Evolutionary conservation across 2,797 vertebrate genomes (phyloP).

Genomic region (Sarcophilus harrisii): DNA sequence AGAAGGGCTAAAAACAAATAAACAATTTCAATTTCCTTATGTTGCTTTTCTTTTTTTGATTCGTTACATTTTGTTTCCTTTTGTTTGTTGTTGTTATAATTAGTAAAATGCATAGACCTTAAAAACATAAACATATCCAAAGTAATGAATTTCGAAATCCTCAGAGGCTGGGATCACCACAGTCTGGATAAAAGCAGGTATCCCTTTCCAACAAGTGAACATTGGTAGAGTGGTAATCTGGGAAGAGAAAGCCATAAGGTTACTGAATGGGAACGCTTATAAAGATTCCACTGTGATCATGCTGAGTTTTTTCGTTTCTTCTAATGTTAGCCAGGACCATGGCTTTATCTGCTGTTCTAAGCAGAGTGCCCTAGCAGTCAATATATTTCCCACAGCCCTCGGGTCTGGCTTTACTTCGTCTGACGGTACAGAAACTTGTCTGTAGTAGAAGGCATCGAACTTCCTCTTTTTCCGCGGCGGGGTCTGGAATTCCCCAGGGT

Average conservation of each 20-base stretch:
- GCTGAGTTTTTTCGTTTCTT: neutral
- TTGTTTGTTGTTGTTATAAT: neutral
- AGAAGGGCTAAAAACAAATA: neutral
- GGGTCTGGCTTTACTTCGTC: neutral
- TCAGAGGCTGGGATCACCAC: neutral
- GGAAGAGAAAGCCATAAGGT: neutral
- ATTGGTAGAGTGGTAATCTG: neutral
- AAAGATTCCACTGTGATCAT: neutral
- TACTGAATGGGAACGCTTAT: neutral
- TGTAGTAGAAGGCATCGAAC: neutral
- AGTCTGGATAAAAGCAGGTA: neutral
- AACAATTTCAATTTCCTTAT: neutral
- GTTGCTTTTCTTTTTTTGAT: neutral
- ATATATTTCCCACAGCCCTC: neutral
- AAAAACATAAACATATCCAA: neutral
- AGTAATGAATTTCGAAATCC: neutral
- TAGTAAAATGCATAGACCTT: neutral
- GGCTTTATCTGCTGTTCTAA: neutral
- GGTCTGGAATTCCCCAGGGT: neutral
- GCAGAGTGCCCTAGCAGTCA: neutral
- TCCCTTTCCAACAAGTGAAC: neutral
- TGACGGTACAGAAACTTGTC: neutral
- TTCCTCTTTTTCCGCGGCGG: neutral
- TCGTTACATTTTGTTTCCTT: neutral
- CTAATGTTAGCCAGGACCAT: neutral